Evolutionary conservation across 2,888 invertebrate genomes (phyloP), one percentile per base, ranked within the genome.

Genomic region (Dyspetes luteomarginatus): DNA sequence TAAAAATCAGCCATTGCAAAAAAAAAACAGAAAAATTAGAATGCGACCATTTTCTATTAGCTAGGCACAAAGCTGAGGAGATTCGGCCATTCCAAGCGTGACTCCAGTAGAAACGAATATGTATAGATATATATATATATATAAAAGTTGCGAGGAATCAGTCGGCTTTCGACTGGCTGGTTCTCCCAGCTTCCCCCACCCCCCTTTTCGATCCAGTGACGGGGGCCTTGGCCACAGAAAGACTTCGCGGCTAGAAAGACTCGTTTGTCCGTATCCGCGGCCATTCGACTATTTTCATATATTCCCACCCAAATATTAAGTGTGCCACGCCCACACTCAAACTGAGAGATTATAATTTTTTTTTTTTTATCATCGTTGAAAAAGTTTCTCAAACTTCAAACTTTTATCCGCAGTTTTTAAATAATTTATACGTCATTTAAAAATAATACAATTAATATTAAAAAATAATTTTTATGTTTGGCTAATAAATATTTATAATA

Each of bases 71-170:
- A 28, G 22, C 17, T 9, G 22, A 15, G 50, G 62, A 56, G 73
- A 76, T 81, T 81, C 77, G 69, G 73, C 81, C 81, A 81, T 81
- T 81, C 36, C 77, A 67, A 69, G 81, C 26, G 2, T 22, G 19
- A 43, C 5, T 24, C 64, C 50, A 65, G 77, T 74, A 60, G 69
- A 78, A 74, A 74, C 48, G 55, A 24, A 62, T 52, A 78, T 64
- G 68, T n/a, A n/a, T n/a, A n/a, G n/a, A n/a, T n/a, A n/a, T n/a
- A n/a, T n/a, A n/a, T n/a, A n/a, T n/a, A n/a, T n/a, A n/a, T n/a
- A n/a, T n/a, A n/a, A n/a, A 55, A 45, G 69, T 43, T 30, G 65
- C 65, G 74, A 58, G 74, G 71, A 79, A 75, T 75, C 52, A 71
- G 19, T 56, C 36, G 72, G 58, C 68, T 77, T 77, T 65, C 41